A percentile compares a stretch with the other conserved stretches of the same genome.
These are phyloP conservation scores for Danio albolineatus DNA, from an alignment of 2,797 vertebrate genomes.

Conservation along the genomic window DNA sequence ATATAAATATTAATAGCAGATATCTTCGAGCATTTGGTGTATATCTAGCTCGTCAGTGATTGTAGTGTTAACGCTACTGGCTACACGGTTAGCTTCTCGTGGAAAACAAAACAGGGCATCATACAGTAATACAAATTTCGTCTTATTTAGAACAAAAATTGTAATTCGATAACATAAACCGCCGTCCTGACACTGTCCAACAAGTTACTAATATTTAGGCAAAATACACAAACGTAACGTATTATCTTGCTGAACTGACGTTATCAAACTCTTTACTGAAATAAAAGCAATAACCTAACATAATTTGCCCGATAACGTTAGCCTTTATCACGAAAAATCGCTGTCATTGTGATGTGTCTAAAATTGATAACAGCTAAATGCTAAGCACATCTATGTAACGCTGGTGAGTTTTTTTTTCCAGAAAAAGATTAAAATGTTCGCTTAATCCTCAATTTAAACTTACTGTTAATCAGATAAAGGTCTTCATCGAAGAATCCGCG, in stretches of 20 bases:
- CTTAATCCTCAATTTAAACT: constrained; percentile 8
- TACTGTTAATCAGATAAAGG: constrained; percentile 43
- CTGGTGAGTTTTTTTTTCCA: neutral
- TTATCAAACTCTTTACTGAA: neutral
- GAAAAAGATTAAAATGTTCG: neutral
- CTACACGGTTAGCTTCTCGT: neutral
- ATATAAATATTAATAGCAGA: no score
- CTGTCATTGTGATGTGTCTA: neutral
- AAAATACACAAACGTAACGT: neutral
- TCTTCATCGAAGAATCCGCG: constrained; percentile 3
- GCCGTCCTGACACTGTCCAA: neutral
- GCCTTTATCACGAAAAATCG: neutral
- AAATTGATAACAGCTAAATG: constrained; percentile 21
- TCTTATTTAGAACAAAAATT: neutral
- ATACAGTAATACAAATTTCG: neutral
- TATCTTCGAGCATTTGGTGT: neutral
- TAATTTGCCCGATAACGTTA: neutral
- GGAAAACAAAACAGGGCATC: neutral
- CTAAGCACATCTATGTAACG: constrained; percentile 13
- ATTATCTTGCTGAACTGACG: neutral
- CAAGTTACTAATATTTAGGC: neutral
- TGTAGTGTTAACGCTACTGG: neutral
- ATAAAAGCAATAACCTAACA: neutral
- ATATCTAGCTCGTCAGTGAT: neutral
- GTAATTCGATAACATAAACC: neutral